These are phyloP conservation scores for Campoplex nolae DNA, from an alignment of 2,888 invertebrate genomes.

Conservation along the genomic window DNA sequence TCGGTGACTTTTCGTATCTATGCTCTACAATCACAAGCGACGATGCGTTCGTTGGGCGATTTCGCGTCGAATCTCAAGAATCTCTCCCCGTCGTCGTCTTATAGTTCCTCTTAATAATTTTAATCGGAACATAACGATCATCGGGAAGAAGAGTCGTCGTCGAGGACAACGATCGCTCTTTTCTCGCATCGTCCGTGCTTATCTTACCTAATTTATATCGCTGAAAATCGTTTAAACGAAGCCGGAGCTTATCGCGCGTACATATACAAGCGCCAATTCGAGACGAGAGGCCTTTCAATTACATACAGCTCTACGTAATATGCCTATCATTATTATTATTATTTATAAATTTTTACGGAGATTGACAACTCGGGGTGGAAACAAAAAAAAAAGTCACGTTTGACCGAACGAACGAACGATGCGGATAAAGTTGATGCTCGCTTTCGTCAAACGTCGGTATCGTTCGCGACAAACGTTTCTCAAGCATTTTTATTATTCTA, in stretches of 20 bases:
- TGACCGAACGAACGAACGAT: neutral
- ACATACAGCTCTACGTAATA: neutral
- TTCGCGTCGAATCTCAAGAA: constrained; percentile 27
- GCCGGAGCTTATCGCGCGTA: neutral
- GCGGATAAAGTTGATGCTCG: constrained; percentile 1
- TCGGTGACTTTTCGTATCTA: constrained; percentile 50
- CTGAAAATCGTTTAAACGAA: constrained; percentile 3
- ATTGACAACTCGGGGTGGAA: neutral
- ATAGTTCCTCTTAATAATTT: neutral
- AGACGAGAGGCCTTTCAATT: constrained; percentile 60
- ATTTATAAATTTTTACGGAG: neutral
- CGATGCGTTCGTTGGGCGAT: constrained; percentile 37
- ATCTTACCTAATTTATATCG: neutral
- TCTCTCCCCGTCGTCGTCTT: neutral
- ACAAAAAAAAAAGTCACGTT: neutral
- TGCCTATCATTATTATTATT: neutral
- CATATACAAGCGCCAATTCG: constrained; percentile 54
- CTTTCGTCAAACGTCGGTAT: neutral
- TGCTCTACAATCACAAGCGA: constrained; percentile 49
- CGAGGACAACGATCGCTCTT: neutral
- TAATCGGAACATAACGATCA: neutral
- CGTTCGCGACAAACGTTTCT: constrained; percentile 16
- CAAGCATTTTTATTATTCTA: constrained; percentile 14
- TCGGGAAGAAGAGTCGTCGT: neutral
- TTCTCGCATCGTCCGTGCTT: neutral